A percentile compares a stretch with the other conserved stretches of the same genome.
Evolutionary conservation across 2,113 vertebrate genomes (phyloP).

Genomic region (Notothenia coriiceps): DNA sequence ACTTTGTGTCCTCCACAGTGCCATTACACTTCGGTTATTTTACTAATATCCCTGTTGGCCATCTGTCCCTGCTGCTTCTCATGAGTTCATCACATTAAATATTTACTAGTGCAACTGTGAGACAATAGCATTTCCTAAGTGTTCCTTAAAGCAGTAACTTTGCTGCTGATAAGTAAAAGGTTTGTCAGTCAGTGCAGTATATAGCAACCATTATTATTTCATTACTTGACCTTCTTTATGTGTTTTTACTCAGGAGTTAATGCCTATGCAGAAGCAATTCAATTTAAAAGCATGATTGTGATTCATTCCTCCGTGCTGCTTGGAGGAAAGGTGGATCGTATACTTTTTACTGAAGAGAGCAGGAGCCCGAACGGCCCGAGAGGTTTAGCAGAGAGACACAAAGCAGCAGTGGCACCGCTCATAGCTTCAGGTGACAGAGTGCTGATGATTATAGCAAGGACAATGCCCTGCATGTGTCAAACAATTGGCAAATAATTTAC

Average conservation of each 20-base stretch:
- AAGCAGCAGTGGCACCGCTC: constrained; percentile 91
- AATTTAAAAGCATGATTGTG: constrained; percentile 20
- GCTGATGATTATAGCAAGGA: constrained; percentile 97
- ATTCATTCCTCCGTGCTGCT: constrained; percentile 31
- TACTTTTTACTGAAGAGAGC: constrained; percentile 43
- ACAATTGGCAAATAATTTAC: constrained; percentile 98
- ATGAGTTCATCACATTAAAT: constrained; percentile 41
- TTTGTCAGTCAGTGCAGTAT: background rate
- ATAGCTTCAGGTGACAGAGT: constrained; percentile 94
- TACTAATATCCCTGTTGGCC: background rate
- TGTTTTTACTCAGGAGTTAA: constrained; percentile 14
- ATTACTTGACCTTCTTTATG: constrained; percentile 4
- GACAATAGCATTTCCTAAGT: constrained; percentile 16
- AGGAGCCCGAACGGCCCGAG: constrained; percentile 78
- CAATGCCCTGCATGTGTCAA: constrained; percentile 96
- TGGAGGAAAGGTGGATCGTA: constrained; percentile 22
- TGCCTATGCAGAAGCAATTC: constrained; percentile 1
- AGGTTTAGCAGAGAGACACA: constrained; percentile 90
- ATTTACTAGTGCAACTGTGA: constrained; percentile 22
- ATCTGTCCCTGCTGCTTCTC: constrained; percentile 19
- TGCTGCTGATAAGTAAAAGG: constrained; percentile 3
- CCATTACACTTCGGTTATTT: constrained; percentile 15
- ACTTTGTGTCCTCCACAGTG: background rate
- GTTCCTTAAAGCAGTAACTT: constrained; percentile 7
- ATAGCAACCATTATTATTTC: constrained; percentile 3